Evolutionary conservation across 1,140 invertebrate species (phyloP), one percentile per base, ranked within the genome.

Genomic region (Sogatella furcifera): DNA sequence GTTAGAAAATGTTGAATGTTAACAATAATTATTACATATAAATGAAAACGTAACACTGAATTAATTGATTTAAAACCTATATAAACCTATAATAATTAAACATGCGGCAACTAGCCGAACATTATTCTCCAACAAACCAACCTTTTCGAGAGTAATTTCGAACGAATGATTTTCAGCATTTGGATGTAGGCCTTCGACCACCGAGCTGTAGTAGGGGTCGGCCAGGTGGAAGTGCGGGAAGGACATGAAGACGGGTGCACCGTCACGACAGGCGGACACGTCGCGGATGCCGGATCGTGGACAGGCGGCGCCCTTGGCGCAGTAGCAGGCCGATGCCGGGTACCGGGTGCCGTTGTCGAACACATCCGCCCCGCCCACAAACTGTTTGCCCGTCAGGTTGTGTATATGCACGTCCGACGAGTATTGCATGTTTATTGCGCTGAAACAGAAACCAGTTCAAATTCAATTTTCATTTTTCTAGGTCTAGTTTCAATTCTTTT

Each of bases 221-320:
- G 75, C 84, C 57, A 78, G 77, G 60, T 81, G 76, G 66, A 88
- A 89, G 73, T 89, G 85, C n/a, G 87, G 87, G 59, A 83, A 76
- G 52, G 85, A 87, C 15, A 84, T 71, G 43, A 81, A 84, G 0
- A 78, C 78, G 1, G 86, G 86, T 8, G 82, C 77, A 31, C 81
- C 82, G 31, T 81, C 82, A 15, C 77, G 72, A 62, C 76, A 78
- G 2, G 69, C 55, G 0, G 70, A 72, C 2, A 76, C 64, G 62
- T 80, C 79, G 9, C 73, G 72, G 6, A 81, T 69, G 10, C 59
- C 59, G 2, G 19, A 42, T 6, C 52, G 17, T 14, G 59, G 59
- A 28, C 59, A 60, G 3, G 2, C 28, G 14, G 8, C 15, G 4
- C 19, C 17, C 4, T 10, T 13, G 13, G 5, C 13, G 31, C 59